Evolutionary conservation across 2,888 invertebrate genomes (phyloP).

Genomic region (Hydraecia micacea): DNA sequence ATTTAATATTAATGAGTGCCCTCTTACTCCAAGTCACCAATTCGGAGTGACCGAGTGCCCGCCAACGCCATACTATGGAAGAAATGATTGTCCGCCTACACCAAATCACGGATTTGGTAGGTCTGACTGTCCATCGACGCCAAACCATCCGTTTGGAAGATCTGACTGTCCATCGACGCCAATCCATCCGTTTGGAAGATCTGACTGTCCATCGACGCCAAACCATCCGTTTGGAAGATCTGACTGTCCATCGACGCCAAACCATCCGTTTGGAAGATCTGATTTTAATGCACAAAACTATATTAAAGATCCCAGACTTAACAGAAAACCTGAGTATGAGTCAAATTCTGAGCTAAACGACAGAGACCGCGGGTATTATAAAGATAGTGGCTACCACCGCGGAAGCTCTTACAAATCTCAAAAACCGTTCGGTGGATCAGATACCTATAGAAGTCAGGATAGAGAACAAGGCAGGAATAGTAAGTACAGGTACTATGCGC

Average conservation of each 20-base stretch:
- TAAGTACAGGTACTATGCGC: slow-evolving; percentile 61
- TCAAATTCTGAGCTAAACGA: slow-evolving; percentile 71
- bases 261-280: slow-evolving; percentile 58
- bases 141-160: slow-evolving; percentile 58
- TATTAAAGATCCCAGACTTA: slow-evolving; percentile 79
- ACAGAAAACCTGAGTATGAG: slow-evolving; percentile 78
- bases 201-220: slow-evolving; percentile 60
- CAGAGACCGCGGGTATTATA: slow-evolving; percentile 72
- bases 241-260: slow-evolving; percentile 56
- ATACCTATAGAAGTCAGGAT: slow-evolving; percentile 67
- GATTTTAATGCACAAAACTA: slow-evolving; percentile 64
- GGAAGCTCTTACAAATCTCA: slow-evolving; percentile 67
- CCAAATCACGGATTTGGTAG: slow-evolving; percentile 67
- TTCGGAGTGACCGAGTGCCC: slow-evolving; percentile 70
- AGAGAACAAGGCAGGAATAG: slow-evolving; percentile 74
- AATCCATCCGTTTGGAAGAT: slow-evolving; percentile 71
- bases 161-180: slow-evolving; percentile 58
- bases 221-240: slow-evolving; percentile 66
- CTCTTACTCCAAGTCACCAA: slow-evolving; percentile 69
- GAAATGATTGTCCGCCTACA: slow-evolving; percentile 63
- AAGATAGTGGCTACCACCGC: slow-evolving; percentile 69
- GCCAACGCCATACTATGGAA: slow-evolving; percentile 68
- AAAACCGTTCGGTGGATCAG: slow-evolving; percentile 65
- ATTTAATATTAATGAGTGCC: slow-evolving; percentile 67
- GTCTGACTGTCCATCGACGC: slow-evolving; percentile 56